phyloP scores from a whole-genome alignment of 2,888 invertebrate species.

The Chalcosyrphus nemorum region DNA sequence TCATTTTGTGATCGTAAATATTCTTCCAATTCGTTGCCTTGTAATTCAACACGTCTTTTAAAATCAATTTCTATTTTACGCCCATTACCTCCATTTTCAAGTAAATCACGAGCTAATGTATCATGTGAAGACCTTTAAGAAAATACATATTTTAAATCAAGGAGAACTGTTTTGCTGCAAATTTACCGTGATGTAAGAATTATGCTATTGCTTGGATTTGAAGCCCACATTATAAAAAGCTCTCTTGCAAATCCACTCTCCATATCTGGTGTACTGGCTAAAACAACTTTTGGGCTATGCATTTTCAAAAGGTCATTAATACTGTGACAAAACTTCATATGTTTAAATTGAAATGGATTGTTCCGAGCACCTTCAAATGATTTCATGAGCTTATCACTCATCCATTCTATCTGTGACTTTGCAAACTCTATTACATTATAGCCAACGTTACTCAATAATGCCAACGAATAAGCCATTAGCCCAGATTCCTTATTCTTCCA shows the following conservation, averaged over 20 bases:
- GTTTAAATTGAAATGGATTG: slow-evolving; percentile 97
- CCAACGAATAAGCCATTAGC: slow-evolving; percentile 95
- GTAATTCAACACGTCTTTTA: slow-evolving; percentile 87
- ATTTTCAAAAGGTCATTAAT: slow-evolving; percentile 92
- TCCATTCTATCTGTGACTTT: slow-evolving; percentile 99
- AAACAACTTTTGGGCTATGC: slow-evolving; percentile 95
- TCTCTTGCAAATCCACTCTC: slow-evolving; percentile 98
- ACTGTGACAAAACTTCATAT: slow-evolving; percentile 96
- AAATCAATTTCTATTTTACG: slow-evolving; percentile 88
- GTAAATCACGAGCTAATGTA: slow-evolving; percentile 89
- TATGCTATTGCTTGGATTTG: slow-evolving; percentile 95
- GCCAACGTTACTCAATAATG: slow-evolving; percentile 96
- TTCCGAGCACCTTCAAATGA: slow-evolving; percentile 94
- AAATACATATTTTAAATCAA: background rate
- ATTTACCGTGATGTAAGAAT: slow-evolving; percentile 92
- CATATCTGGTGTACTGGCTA: slow-evolving; percentile 97
- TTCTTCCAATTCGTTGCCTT: slow-evolving; percentile 91
- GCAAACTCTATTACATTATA: slow-evolving; percentile 99
- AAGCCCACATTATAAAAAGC: slow-evolving; percentile 96
- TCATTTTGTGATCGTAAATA: slow-evolving; percentile 86
- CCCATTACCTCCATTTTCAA: slow-evolving; percentile 88
- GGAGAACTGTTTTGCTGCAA: too few relatives aligned
- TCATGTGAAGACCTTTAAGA: slow-evolving; percentile 81
- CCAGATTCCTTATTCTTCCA: slow-evolving; percentile 98
- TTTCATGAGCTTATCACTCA: slow-evolving; percentile 98